Percentiles rank a stretch among this genome's conserved stretches.
These are phyloP conservation scores for Bombus consobrinus DNA, from an alignment of 1,140 invertebrate species.

Conservation along the genomic window DNA sequence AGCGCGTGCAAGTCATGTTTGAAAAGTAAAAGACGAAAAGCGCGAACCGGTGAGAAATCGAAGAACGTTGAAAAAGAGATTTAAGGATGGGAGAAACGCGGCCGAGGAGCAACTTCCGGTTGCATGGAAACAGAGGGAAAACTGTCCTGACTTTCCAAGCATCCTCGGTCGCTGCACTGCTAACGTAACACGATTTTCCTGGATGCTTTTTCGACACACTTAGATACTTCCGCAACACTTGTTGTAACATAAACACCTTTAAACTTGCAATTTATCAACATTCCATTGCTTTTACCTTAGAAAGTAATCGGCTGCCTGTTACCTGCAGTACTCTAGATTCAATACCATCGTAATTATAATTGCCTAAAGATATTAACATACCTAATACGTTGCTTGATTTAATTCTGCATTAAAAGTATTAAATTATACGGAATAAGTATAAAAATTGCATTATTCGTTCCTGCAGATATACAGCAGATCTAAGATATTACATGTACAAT, in stretches of 20 bases:
- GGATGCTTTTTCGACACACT: conserved; percentile 40
- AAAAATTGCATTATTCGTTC: neutral
- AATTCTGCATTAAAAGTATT: neutral
- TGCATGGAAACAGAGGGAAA: conserved; percentile 45
- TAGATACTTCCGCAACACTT: neutral
- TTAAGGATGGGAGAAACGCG: conserved; percentile 21
- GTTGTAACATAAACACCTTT: neutral
- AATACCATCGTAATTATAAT: neutral
- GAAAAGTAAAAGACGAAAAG: neutral
- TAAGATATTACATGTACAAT: too few species aligned
- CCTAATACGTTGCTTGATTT: neutral
- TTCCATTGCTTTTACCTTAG: neutral
- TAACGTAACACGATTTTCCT: conserved; percentile 53
- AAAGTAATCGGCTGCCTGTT: neutral
- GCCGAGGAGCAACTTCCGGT: conserved; percentile 52
- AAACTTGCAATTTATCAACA: neutral
- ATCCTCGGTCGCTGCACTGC: conserved; percentile 25
- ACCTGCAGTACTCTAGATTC: neutral
- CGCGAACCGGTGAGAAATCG: neutral
- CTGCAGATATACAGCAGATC: too few species aligned
- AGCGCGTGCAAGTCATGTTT: neutral
- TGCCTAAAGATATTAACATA: neutral
- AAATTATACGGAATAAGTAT: neutral
- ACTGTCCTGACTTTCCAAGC: conserved; percentile 35
- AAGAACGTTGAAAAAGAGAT: conserved; percentile 7